Evolutionary conservation across 1,140 invertebrate species (phyloP), one percentile per base, ranked within the genome.

Genomic region (Bemisia tabaci): DNA sequence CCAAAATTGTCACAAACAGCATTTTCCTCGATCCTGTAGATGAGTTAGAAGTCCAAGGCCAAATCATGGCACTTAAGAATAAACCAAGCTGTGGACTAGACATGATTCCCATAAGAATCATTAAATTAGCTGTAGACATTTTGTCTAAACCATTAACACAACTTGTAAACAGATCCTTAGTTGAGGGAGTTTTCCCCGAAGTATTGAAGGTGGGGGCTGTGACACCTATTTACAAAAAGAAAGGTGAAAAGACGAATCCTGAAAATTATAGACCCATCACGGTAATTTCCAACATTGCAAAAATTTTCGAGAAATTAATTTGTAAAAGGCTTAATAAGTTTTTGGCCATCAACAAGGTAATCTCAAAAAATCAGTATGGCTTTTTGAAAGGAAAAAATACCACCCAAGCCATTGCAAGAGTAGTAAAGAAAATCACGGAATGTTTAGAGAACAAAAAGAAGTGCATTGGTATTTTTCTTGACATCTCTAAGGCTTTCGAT

Each of bases 221-320:
- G 11, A 70, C 21, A 39, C 70, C 71, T 11, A 68, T 73, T 59
- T 71, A 69, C 60, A n/a, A n/a, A n/a, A 76, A 77, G 68, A 63
- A 24, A 33, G 73, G 72, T 22, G 39, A 65, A 2, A 72, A 69
- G 65, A 22, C 64, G 17, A 65, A 60, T 24, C 23, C 69, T 2
- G 62, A 61, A 21, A 75, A 75, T 65, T 75, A 75, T 58, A 72
- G 74, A 63, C 74, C 73, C 9, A 75, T 75, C 23, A 72, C 67
- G 0, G 26, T 72, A 11, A 65, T 72, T 0, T 65, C 68, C 1
- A 60, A 69, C 21, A 65, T 75, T 24, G 71, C 72, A 22, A 76
- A 76, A 71, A 27, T 75, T 26, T 64, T 75, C 2, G 73, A 76
- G 70, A 73, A 72, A 63, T 12, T 73, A 27, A 64, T 75, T 22